Percentiles rank a stretch among this genome's conserved stretches.
Conservation (phyloP, 2,888 invertebrate genomes). For the Ectobius pallidus region DNA sequence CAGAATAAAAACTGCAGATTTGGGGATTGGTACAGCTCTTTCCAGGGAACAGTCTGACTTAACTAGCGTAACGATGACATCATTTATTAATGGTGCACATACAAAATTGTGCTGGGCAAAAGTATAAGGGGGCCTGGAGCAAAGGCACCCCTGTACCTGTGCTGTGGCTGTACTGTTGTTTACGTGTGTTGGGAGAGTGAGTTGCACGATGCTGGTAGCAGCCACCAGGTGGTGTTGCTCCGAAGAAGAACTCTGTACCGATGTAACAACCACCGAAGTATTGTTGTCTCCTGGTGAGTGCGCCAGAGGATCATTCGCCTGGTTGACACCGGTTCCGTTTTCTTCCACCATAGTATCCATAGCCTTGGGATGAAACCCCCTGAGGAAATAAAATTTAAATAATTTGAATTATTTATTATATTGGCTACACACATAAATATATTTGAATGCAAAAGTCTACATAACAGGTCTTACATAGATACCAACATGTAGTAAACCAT, state of each 20-base stretch:
- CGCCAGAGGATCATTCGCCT: constrained; percentile 56
- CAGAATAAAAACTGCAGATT: too few species aligned
- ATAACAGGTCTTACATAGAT: too few species aligned
- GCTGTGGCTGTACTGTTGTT: constrained; percentile 50
- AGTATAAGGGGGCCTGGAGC: background rate
- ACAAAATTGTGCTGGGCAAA: background rate
- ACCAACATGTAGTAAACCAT: too few species aligned
- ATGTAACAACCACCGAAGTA: constrained; percentile 61
- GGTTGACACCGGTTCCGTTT: constrained; percentile 65
- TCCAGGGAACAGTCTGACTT: too few species aligned
- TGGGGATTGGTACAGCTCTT: too few species aligned
- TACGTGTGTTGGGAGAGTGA: constrained; percentile 65
- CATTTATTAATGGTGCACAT: constrained; percentile 8
- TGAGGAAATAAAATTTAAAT: constrained; percentile 56
- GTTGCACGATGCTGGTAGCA: constrained; percentile 82
- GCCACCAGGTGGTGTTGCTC: constrained; percentile 61
- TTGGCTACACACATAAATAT: too few species aligned
- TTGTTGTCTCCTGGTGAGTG: constrained; percentile 59
- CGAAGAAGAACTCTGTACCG: constrained; percentile 54
- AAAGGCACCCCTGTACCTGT: constrained; percentile 44
- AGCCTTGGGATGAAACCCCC: constrained; percentile 67
- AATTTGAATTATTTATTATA: too few species aligned
- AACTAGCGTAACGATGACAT: too few species aligned
- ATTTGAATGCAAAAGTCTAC: too few species aligned
- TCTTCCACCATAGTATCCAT: constrained; percentile 83